These are phyloP conservation scores for Atta cephalotes DNA, from an alignment of 1,140 invertebrate species.

Conservation along the genomic window DNA sequence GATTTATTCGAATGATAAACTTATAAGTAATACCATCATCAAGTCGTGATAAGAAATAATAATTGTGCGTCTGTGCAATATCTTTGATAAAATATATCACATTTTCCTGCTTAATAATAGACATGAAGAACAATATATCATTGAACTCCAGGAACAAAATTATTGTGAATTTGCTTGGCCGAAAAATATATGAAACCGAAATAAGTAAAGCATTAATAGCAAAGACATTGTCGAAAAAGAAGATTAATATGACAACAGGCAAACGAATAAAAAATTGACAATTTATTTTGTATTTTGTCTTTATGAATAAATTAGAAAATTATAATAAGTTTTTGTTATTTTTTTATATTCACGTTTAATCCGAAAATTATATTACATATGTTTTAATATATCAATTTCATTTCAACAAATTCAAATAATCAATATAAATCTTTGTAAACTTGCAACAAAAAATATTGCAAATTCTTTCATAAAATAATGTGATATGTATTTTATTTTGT, in stretches of 20 bases:
- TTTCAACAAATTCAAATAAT: background rate
- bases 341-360: background rate
- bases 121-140: background rate
- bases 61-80: background rate
- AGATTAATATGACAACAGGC: background rate
- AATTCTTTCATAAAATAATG: background rate
- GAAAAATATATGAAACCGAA: slow-evolving; percentile 1
- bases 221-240: background rate
- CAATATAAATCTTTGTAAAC: background rate
- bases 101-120: background rate
- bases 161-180: slow-evolving; percentile 31
- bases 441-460: background rate
- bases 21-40: background rate
- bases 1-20: background rate
- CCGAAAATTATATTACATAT: background rate
- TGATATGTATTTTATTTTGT: background rate
- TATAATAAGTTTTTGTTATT: background rate
- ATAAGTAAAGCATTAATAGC: background rate
- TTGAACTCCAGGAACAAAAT: slow-evolving; percentile 10
- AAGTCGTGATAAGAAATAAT: background rate
- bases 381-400: slow-evolving; percentile 13
- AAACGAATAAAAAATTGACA: background rate
- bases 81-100: slow-evolving; percentile 3
- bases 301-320: background rate
- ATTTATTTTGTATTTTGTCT: background rate